Evolutionary conservation across 1,140 invertebrate genomes (phyloP), one percentile per base, ranked within the genome.

Genomic region (Phocides pigmalion): DNA sequence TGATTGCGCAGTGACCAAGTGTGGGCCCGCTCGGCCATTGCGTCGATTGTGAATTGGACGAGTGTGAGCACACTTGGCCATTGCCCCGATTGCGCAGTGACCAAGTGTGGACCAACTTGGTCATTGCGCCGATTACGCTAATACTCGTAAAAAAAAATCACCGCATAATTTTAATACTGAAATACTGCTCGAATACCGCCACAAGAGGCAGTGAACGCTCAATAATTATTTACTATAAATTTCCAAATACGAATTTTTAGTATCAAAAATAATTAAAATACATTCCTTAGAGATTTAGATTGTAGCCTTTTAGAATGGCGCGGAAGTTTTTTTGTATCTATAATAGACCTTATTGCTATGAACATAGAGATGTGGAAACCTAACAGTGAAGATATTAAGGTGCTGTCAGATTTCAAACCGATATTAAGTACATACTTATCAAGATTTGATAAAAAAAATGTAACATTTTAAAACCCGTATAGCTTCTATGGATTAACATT

Each of bases 181-280:
- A 56, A 44, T 22, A 41, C 44, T 42, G 39, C 39, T 44, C 20
- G 14, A 28, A 16, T 15, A 19, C 15, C 5, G 17, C 14, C 20
- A 22, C 19, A 28, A 54, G 64, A 68, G 72, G 70, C 72, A 75
- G 76, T 73, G 68, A 74, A 72, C 58, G 62, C 64, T 69, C 50
- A 66, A 70, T 59, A 70, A 72, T 66, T 62, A 49, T 74, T 61
- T 63, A 41, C 62, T 68, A 66, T 70, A 65, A 75, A 54, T 70
- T 70, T 72, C 51, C 56, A 65, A 71, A 73, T 72, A 76, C 59
- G 56, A 76, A 73, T 74, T n/a, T n/a, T 74, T 74, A 76, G 74
- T 79, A 79, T 79, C 73, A 79, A 79, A 76, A 79, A 79, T 76
- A 76, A 79, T 66, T 70, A 32, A 58, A 74, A 67, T 74, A 74